phyloP scores from a whole-genome alignment of 2,888 invertebrate genomes.

The Alviniconcha strummeri region DNA sequence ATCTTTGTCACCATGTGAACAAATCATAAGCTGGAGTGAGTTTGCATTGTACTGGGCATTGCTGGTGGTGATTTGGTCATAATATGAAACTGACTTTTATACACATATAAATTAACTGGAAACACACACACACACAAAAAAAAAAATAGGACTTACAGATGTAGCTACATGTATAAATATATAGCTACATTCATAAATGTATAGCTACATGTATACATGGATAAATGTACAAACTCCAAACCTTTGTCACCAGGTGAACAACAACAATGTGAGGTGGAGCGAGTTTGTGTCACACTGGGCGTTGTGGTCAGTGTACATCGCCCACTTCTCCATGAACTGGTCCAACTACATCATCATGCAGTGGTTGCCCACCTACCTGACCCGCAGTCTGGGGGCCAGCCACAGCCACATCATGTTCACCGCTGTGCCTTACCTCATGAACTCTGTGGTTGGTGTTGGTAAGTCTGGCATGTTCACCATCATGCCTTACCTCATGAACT shows the following conservation, averaged over 20 bases:
- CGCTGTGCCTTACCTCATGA: slow-evolving; percentile 85
- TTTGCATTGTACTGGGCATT: too few species aligned
- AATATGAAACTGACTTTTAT: too few species aligned
- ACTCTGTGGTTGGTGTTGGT: slow-evolving; percentile 83
- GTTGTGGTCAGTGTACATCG: slow-evolving; percentile 83
- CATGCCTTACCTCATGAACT: slow-evolving; percentile 84
- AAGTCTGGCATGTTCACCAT: slow-evolving; percentile 76
- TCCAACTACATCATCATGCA: slow-evolving; percentile 87
- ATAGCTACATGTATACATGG: too few species aligned
- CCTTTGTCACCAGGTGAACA: slow-evolving; percentile 74
- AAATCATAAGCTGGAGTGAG: too few species aligned
- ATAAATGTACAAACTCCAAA: too few species aligned
- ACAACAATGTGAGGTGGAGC: slow-evolving; percentile 79
- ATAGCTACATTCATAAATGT: too few species aligned
- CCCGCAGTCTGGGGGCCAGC: slow-evolving; percentile 80
- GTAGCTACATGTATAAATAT: too few species aligned
- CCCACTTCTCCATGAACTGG: slow-evolving; percentile 89
- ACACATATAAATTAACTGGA: too few species aligned
- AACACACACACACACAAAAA: too few species aligned
- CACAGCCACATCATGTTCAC: slow-evolving; percentile 83
- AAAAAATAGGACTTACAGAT: too few species aligned
- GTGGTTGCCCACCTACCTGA: slow-evolving; percentile 85
- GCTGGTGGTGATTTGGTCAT: too few species aligned
- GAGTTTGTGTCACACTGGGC: slow-evolving; percentile 82
- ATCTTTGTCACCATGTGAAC: too few species aligned